A percentile compares a stretch with the other conserved stretches of the same genome.
Conservation (phyloP, 2,113 vertebrate genomes). For the Alethe castanea region DNA sequence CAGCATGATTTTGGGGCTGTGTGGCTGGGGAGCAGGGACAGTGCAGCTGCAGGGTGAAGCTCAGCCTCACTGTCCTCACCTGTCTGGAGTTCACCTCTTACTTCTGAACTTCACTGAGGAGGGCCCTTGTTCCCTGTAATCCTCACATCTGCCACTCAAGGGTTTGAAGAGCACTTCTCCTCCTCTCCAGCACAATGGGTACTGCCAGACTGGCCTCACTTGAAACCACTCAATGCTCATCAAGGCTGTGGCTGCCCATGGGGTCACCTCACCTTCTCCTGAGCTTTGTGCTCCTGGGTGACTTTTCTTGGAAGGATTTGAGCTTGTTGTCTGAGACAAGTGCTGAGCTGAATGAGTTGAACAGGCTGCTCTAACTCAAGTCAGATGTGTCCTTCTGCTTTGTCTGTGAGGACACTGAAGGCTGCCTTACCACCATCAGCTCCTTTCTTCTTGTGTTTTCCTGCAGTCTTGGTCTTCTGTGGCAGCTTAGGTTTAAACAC, state of each 20-base stretch:
- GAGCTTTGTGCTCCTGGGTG: background rate
- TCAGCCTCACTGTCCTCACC: background rate
- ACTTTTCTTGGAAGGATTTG: background rate
- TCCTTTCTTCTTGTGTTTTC: background rate
- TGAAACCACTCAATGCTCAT: background rate
- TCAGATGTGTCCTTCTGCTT: background rate
- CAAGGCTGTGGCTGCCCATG: accelerated
- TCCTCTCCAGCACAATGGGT: background rate
- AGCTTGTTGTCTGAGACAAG: background rate
- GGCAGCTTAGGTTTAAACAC: background rate
- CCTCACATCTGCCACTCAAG: background rate
- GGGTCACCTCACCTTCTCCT: background rate
- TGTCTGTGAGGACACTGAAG: background rate
- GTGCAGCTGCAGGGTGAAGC: background rate
- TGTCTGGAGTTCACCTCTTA: background rate
- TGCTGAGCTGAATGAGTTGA: background rate
- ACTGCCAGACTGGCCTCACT: background rate
- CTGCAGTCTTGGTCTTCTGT: background rate
- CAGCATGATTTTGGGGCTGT: accelerated
- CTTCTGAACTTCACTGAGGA: background rate
- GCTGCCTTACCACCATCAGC: background rate
- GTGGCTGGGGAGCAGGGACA: background rate
- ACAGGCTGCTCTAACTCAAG: background rate
- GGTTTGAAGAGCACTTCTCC: background rate
- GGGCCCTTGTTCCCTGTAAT: background rate